Conservation (phyloP, 2,113 vertebrate genomes). For the Stegastes partitus region DNA sequence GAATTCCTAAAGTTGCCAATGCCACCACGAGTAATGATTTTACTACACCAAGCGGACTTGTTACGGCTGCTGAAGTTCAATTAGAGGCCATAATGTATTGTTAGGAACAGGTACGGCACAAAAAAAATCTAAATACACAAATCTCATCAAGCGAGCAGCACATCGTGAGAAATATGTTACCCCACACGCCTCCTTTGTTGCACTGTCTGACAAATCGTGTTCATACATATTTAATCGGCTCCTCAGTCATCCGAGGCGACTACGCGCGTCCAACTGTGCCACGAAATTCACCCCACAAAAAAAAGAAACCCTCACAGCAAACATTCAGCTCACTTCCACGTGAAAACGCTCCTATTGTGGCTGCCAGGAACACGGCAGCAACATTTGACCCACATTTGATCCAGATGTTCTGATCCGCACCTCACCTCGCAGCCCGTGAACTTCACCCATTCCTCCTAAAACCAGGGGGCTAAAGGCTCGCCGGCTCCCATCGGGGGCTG, state of each 20-base stretch:
- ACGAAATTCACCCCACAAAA: conserved; percentile 15
- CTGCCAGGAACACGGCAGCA: neutral
- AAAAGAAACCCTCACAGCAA: neutral
- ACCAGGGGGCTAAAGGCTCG: no score
- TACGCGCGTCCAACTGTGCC: conserved; percentile 31
- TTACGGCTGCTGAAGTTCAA: conserved; percentile 11
- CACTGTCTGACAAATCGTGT: conserved; percentile 67
- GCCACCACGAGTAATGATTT: neutral
- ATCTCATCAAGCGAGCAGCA: conserved; percentile 11
- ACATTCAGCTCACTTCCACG: neutral
- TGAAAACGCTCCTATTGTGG: no score
- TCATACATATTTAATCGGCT: conserved; percentile 65
- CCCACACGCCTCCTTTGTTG: conserved; percentile 71
- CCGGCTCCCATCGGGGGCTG: neutral
- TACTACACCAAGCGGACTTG: neutral
- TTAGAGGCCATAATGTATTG: neutral
- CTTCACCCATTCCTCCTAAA: conserved; percentile 35
- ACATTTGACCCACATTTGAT: conserved; percentile 61
- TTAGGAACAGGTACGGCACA: neutral
- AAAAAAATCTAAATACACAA: conserved; percentile 12
- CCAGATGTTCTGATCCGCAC: conserved; percentile 60
- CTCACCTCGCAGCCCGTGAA: conserved; percentile 63
- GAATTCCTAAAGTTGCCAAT: neutral
- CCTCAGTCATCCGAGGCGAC: conserved; percentile 50
- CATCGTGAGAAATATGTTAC: conserved; percentile 35